Conservation (phyloP, 2,797 vertebrate genomes). For the Atherinosoma microstoma region DNA sequence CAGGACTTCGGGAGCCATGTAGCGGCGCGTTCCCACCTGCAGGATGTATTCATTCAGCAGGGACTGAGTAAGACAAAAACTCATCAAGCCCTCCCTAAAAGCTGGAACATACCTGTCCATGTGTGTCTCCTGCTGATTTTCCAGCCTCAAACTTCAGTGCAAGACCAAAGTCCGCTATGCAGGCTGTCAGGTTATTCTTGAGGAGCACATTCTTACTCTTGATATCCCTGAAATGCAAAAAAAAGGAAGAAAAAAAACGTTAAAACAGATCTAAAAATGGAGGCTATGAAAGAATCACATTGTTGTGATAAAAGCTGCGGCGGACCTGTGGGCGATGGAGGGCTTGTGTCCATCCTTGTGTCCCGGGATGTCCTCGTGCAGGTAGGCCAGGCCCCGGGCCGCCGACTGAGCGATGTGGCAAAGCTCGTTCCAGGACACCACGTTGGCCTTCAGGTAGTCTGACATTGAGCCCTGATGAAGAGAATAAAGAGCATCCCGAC, state of each 20-base stretch:
- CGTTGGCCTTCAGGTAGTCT: slow-evolving; percentile 95
- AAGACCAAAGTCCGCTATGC: slow-evolving; percentile 95
- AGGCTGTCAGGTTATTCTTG: slow-evolving; percentile 94
- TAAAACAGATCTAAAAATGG: background rate
- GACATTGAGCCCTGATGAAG: slow-evolving; percentile 90
- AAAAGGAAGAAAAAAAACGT: background rate
- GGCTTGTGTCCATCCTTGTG: slow-evolving; percentile 96
- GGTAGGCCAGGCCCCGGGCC: slow-evolving; percentile 92
- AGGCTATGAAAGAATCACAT: background rate
- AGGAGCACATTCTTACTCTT: slow-evolving; percentile 97
- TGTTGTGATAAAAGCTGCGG: background rate
- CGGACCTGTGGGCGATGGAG: slow-evolving; percentile 91
- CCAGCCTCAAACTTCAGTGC: slow-evolving; percentile 97
- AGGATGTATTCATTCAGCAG: background rate
- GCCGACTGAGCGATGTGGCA: slow-evolving; percentile 93
- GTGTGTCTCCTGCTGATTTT: slow-evolving; percentile 95
- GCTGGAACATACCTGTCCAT: slow-evolving; percentile 86
- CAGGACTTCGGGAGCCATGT: slow-evolving; percentile 97
- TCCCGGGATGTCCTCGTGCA: slow-evolving; percentile 95
- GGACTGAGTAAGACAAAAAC: background rate
- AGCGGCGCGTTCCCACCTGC: slow-evolving; percentile 95
- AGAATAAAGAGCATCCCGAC: background rate
- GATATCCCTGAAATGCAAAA: slow-evolving; percentile 88
- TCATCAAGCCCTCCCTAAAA: too few species aligned
- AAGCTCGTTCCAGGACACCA: slow-evolving; percentile 95